Conservation (phyloP, 2,888 invertebrate genomes). For the Lithophane socia region DNA sequence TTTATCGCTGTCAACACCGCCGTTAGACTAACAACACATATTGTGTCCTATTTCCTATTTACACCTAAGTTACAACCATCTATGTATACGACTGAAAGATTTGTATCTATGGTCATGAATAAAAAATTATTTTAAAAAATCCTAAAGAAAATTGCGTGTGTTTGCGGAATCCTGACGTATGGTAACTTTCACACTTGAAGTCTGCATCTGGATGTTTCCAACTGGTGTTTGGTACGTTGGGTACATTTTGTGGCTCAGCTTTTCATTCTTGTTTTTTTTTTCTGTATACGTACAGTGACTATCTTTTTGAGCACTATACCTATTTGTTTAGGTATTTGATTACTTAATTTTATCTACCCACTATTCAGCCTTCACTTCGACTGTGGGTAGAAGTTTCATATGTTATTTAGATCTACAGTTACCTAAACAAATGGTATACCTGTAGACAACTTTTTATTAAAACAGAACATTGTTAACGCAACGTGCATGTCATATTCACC, state of each 20-base stretch:
- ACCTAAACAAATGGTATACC: constrained; percentile 35
- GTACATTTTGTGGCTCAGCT: constrained; percentile 84
- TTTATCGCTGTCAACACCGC: constrained; percentile 53
- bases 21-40: constrained; percentile 58
- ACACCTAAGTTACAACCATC: too few relatives aligned
- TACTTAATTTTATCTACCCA: constrained; percentile 3
- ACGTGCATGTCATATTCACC: constrained; percentile 21
- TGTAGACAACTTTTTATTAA: constrained; percentile 1
- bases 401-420: constrained; percentile 7
- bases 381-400: constrained; percentile 7
- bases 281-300: constrained; percentile 9
- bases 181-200: constrained; percentile 49
- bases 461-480: constrained; percentile 30
- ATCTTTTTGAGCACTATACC: constrained; percentile 3
- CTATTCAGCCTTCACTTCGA: constrained; percentile 8
- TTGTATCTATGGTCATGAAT: too few relatives aligned
- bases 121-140: too few relatives aligned
- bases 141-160: constrained; percentile 64
- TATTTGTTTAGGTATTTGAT: constrained; percentile 26
- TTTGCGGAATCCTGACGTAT: constrained; percentile 55
- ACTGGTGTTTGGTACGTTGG: constrained; percentile 84
- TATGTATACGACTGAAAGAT: too few relatives aligned
- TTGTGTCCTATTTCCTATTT: too few relatives aligned
- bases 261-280: constrained; percentile 23
- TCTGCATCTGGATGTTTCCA: constrained; percentile 72